A percentile compares a stretch with the other conserved stretches of the same genome.
phyloP scores from a whole-genome alignment of 2,888 invertebrate genomes.

The Ptilodon capucinus region DNA sequence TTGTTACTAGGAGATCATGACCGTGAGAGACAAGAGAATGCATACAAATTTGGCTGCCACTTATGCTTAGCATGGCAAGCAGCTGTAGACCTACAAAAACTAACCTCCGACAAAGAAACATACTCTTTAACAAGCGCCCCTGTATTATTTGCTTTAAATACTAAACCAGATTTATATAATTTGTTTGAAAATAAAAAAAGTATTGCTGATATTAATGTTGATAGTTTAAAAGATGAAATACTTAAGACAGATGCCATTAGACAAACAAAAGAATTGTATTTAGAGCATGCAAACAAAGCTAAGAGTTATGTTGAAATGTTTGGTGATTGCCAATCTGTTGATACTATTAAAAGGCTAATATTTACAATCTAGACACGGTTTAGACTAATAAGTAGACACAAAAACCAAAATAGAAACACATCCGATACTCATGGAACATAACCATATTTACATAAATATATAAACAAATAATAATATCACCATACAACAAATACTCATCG shows the following conservation, averaged over 20 bases:
- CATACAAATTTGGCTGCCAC: conserved; percentile 91
- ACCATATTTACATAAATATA: too few species aligned
- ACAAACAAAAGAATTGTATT: conserved; percentile 55
- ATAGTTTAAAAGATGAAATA: conserved; percentile 66
- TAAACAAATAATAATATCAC: too few species aligned
- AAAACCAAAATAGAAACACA: too few species aligned
- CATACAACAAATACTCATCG: too few species aligned
- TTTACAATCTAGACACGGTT: conserved; percentile 62
- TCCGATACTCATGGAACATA: too few species aligned
- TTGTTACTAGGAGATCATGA: conserved; percentile 87
- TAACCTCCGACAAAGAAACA: conserved; percentile 76
- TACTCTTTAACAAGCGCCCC: conserved; percentile 91
- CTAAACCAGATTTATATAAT: conserved; percentile 86
- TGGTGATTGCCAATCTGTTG: conserved; percentile 61
- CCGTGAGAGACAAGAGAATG: conserved; percentile 85
- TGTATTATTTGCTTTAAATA: conserved; percentile 90
- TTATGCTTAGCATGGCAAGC: conserved; percentile 92
- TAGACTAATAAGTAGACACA: too few species aligned
- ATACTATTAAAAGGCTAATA: conserved; percentile 66
- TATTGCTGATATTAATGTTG: conserved; percentile 84
- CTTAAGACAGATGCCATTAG: conserved; percentile 65
- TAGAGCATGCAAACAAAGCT: conserved; percentile 61
- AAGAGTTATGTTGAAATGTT: conserved; percentile 55
- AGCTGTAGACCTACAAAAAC: conserved; percentile 62
- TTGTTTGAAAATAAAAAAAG: conserved; percentile 78